These are phyloP conservation scores for Regulus satrapa DNA, from an alignment of 2,113 vertebrate species.

Conservation along the genomic window DNA sequence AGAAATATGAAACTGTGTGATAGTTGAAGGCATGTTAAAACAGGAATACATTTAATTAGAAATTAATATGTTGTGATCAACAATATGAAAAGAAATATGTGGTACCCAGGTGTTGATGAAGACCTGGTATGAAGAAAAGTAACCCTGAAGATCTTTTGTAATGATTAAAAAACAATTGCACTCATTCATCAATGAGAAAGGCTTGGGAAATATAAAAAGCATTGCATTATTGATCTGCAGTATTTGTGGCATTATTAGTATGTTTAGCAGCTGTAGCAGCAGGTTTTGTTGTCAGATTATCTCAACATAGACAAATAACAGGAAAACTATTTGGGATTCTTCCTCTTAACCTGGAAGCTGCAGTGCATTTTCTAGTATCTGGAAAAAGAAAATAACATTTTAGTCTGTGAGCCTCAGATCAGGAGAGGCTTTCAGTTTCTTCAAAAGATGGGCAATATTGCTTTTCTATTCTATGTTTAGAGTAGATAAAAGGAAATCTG, in stretches of 20 bases:
- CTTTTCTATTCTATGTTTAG: not conserved
- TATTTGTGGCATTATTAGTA: constrained; percentile 8
- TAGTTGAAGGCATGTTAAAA: not conserved
- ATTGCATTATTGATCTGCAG: not conserved
- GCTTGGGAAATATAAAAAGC: constrained; percentile 2
- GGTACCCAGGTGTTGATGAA: not conserved
- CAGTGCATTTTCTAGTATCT: not conserved
- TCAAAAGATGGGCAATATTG: not conserved
- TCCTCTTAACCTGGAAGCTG: not conserved
- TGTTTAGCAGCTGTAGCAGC: not conserved
- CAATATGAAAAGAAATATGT: not conserved
- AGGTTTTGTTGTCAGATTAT: not conserved
- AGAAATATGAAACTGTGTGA: not conserved
- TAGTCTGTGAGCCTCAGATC: not conserved
- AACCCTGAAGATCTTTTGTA: not conserved
- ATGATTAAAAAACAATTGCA: not conserved
- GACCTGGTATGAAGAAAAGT: not conserved
- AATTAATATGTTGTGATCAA: not conserved
- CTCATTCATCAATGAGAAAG: constrained; percentile 18
- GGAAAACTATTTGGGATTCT: not conserved
- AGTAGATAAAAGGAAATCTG: not conserved
- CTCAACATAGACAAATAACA: not conserved
- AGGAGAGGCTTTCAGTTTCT: not conserved
- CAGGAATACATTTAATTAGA: not conserved
- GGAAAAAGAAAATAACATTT: not conserved